phyloP scores from a whole-genome alignment of 2,797 vertebrate species.

The Coreius guichenoti region DNA sequence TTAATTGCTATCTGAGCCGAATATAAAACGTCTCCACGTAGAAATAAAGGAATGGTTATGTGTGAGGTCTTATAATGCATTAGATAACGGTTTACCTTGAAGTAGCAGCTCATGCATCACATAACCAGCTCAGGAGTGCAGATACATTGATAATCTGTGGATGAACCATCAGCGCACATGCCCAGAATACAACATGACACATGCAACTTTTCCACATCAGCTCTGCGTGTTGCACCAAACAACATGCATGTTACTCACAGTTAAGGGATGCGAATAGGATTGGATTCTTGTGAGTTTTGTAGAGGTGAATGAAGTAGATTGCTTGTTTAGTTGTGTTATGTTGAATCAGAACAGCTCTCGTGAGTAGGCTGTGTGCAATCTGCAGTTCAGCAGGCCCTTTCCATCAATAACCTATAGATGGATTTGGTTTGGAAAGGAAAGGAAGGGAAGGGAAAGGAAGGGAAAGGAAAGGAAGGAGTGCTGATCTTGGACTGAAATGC shows the following conservation, averaged over 20 bases:
- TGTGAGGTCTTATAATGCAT: neutral
- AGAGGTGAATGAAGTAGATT: neutral
- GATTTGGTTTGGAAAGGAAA: neutral
- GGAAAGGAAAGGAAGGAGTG: neutral
- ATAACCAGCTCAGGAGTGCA: slow-evolving; percentile 7
- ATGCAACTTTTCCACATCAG: slow-evolving; percentile 33
- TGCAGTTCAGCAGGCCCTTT: neutral
- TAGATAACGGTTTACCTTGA: slow-evolving; percentile 1
- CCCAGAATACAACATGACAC: slow-evolving; percentile 24
- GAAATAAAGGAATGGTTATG: neutral
- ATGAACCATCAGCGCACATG: slow-evolving; percentile 30
- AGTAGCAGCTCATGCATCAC: neutral
- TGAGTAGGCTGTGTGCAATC: neutral
- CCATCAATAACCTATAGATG: neutral
- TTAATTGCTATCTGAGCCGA: neutral
- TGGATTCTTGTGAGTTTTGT: neutral
- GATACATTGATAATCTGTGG: slow-evolving; percentile 27
- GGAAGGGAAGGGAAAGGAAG: no score
- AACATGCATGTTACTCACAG: neutral
- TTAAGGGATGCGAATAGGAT: neutral
- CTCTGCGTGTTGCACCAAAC: neutral
- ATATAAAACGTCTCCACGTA: neutral
- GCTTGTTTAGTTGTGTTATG: neutral
- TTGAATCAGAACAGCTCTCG: slow-evolving; percentile 2
- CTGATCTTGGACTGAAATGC: neutral